Percentiles rank a stretch among this genome's conserved stretches.
Conservation (phyloP, 53 echinoderm and acorn worm species). For the Stichopus horrens region DNA sequence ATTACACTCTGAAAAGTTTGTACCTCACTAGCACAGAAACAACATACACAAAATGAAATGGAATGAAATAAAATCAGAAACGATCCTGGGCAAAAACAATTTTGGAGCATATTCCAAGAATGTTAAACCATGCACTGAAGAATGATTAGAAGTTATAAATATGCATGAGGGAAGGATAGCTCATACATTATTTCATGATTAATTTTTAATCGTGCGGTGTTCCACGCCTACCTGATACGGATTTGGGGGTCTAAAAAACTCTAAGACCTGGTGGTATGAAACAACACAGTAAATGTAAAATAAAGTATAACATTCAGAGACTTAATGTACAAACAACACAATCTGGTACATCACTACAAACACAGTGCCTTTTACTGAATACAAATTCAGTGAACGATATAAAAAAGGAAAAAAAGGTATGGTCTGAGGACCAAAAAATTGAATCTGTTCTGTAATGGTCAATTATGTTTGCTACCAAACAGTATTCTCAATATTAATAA, state of each 20-base stretch:
- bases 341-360: too few relatives aligned
- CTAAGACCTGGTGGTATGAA: conserved; percentile 27
- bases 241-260: conserved; percentile 32
- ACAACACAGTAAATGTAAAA: not conserved
- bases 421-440: too few relatives aligned
- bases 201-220: not conserved
- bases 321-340: too few relatives aligned
- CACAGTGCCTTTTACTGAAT: too few relatives aligned
- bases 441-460: too few relatives aligned
- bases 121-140: not conserved
- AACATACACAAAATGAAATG: not conserved
- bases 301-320: not conserved
- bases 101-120: too few relatives aligned
- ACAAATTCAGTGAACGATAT: too few relatives aligned
- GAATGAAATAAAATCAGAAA: not conserved
- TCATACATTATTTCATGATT: not conserved
- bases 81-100: too few relatives aligned
- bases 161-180: not conserved
- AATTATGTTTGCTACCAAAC: too few relatives aligned
- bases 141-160: not conserved
- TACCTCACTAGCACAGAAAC: not conserved
- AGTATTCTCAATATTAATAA: too few relatives aligned
- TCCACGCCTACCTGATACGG: conserved; percentile 21
- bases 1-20: too few relatives aligned
- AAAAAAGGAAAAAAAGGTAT: too few relatives aligned